These are phyloP conservation scores for Tribolium freemani DNA, from an alignment of 2,888 invertebrate species.

Conservation along the genomic window DNA sequence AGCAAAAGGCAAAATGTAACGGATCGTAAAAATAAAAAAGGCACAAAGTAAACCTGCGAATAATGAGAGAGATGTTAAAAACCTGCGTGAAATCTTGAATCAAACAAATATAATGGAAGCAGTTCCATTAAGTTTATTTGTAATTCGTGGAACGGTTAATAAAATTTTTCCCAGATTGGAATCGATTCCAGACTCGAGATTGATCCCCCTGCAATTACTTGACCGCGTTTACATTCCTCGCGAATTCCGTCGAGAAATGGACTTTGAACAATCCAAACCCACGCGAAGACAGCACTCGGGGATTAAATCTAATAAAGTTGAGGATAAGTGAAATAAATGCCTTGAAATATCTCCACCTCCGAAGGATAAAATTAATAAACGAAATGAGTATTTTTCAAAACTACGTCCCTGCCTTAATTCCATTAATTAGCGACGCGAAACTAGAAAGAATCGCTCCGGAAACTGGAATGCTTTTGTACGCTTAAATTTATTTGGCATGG, in stretches of 20 bases:
- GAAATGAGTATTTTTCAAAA: neutral
- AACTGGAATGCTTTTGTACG: constrained; percentile 26
- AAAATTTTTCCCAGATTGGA: neutral
- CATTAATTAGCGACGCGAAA: constrained; percentile 7
- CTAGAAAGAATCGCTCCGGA: constrained; percentile 16
- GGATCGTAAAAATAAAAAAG: neutral
- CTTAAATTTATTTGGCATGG: constrained; percentile 28
- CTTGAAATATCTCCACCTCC: constrained; percentile 3
- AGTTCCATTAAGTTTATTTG: neutral
- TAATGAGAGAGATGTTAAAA: neutral
- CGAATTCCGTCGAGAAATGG: constrained; percentile 13
- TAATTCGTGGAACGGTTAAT: neutral
- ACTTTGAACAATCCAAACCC: constrained; percentile 19
- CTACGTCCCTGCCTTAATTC: constrained; percentile 10
- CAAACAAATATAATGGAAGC: neutral
- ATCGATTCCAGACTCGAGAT: constrained; percentile 1
- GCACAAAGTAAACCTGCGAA: neutral
- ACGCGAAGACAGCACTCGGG: constrained; percentile 1
- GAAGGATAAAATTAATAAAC: neutral
- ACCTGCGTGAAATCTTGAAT: neutral
- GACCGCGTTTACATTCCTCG: constrained; percentile 20
- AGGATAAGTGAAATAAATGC: constrained; percentile 32
- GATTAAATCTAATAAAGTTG: constrained; percentile 34
- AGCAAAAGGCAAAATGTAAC: neutral
- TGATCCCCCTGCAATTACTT: constrained; percentile 13